Evolutionary conservation across 1,140 invertebrate species (phyloP), one percentile per base, ranked within the genome.

Genomic region (Caenorhabditis tropicalis): DNA sequence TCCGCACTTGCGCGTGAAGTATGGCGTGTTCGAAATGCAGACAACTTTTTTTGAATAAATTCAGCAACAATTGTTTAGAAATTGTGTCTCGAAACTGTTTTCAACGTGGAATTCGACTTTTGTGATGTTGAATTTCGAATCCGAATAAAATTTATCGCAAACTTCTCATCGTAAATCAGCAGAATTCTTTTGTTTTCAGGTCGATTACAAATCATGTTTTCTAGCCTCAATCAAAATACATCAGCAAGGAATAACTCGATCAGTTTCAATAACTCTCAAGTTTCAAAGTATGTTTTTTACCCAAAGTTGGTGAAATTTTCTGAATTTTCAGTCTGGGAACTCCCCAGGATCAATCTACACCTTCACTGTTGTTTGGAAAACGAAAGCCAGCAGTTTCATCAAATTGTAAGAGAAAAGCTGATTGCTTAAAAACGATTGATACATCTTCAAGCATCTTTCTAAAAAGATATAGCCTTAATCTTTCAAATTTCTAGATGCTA

Each of bases 1-100:
- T 74, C 65, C 36, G 65, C 65, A 74, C 10, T 27, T 74, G 65
- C 65, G 65, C 65, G 65, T 74, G 7, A 24, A 7, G 10, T 74
- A 9, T 10, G 12, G 65, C 9, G 10, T 74, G 7, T 7, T 43
- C 36, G 60, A 7, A 56, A 27, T 74, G 36, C 36, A n/a, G 36
- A 74, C 36, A 5, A n/a, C 24, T 27, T 27, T n/a, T 27, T 58
- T 58, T 27, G n/a, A 58, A 58, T 27, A 27, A 58, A 58, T 43
- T 43, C n/a, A n/a, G n/a, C n/a, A n/a, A n/a, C 3, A 36, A 70
- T 33, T 39, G 43, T 43, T 43, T 33, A 65, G 31, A 31, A 9
- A 29, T 31, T 21, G 36, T 36, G 36, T 70, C 9, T 29, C 56
- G 21, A 58, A 58, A 27, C 56, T 29, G n/a, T 58, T 58, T 29